Percentiles rank a stretch among this genome's conserved stretches.
These are phyloP conservation scores for Alauda arvensis DNA, from an alignment of 2,797 vertebrate genomes.

Conservation along the genomic window DNA sequence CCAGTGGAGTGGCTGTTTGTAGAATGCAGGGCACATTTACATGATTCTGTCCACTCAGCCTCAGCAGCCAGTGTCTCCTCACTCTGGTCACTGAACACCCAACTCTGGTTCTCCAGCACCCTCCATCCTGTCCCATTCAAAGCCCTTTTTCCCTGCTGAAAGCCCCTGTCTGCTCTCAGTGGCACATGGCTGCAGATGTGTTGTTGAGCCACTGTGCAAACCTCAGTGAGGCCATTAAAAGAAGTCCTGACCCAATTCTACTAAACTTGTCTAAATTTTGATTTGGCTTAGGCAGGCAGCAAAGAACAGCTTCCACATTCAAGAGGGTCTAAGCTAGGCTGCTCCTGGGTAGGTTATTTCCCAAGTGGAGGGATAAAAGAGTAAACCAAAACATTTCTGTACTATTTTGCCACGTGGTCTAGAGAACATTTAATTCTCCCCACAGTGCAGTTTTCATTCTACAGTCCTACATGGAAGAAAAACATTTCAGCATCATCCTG, in stretches of 20 bases:
- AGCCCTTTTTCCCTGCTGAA: neutral
- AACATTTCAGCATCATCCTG: neutral
- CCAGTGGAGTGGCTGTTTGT: neutral
- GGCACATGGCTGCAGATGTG: neutral
- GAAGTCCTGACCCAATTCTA: neutral
- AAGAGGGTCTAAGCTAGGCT: neutral
- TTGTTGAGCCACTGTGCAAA: neutral
- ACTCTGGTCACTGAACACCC: neutral
- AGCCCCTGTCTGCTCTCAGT: neutral
- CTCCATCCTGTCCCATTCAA: neutral
- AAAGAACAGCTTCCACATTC: neutral
- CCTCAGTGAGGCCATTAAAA: neutral
- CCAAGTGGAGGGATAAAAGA: neutral
- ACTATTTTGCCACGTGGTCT: neutral
- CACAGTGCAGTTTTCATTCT: neutral
- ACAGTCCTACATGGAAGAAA: neutral
- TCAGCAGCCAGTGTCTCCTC: neutral
- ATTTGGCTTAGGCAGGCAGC: neutral
- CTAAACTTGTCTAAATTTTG: neutral
- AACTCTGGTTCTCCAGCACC: neutral
- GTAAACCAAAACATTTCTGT: neutral
- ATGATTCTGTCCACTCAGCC: neutral
- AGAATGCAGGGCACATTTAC: neutral
- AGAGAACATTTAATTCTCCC: neutral
- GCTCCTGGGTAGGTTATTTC: neutral